Conservation (phyloP, 2,888 invertebrate species). For the Cataglyphis altisquamis region DNA sequence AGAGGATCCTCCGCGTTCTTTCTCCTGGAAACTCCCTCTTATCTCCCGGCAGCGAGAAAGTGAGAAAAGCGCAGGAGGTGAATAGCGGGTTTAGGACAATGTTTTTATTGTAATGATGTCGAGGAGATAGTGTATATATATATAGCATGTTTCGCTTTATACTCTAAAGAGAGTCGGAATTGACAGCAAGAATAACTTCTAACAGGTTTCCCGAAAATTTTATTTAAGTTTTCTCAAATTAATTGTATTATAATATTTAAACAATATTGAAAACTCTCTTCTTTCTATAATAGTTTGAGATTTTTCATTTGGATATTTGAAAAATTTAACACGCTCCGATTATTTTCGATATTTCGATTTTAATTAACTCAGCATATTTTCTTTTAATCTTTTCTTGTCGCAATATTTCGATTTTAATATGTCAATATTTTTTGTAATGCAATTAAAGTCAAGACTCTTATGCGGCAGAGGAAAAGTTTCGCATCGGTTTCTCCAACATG, state of each 20-base stretch:
- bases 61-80: conserved; percentile 38
- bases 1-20: conserved; percentile 59
- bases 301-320: not conserved
- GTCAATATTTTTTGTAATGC: not conserved
- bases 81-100: conserved; percentile 31
- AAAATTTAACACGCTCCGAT: not conserved
- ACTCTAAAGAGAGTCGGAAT: not conserved
- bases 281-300: not conserved
- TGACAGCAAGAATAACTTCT: not conserved
- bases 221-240: not conserved
- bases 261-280: not conserved
- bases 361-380: not conserved
- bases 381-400: not conserved
- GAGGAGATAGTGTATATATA: not conserved
- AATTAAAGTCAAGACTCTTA: not conserved
- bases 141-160: not conserved
- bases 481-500: not conserved
- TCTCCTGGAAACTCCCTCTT: conserved; percentile 63
- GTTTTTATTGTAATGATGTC: conserved; percentile 57
- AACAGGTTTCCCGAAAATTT: not conserved
- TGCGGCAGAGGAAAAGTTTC: not conserved
- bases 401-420: not conserved
- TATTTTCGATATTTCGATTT: not conserved
- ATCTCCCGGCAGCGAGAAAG: conserved; percentile 48
- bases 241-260: not conserved